A percentile compares a stretch with the other conserved stretches of the same genome.
Conservation (phyloP, 2,797 vertebrate genomes). For the Thripadectes ignobilis region DNA sequence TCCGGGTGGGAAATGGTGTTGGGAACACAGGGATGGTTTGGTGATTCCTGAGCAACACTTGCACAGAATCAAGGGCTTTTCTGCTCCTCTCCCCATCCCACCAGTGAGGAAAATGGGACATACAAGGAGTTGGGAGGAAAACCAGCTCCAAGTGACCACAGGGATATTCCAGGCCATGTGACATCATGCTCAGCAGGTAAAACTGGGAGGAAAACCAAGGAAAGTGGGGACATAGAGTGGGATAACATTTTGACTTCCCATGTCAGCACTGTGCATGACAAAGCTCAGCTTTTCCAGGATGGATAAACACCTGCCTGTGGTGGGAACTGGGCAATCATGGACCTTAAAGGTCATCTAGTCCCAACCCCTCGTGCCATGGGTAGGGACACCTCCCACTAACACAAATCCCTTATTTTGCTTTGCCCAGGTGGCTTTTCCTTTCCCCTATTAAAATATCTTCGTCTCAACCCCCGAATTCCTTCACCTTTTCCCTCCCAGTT, state of each 20-base stretch:
- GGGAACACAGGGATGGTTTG: not conserved
- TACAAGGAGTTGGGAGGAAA: not conserved
- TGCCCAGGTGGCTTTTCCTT: not conserved
- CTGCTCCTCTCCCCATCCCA: not conserved
- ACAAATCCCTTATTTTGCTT: not conserved
- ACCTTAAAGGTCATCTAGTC: not conserved
- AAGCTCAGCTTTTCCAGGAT: not conserved
- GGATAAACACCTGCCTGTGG: not conserved
- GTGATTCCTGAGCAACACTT: not conserved
- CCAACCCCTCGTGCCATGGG: not conserved
- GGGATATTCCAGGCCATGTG: not conserved
- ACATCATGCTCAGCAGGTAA: not conserved
- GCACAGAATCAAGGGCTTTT: not conserved
- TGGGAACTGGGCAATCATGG: not conserved
- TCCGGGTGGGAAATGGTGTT: not conserved
- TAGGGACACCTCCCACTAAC: not conserved
- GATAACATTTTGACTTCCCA: not conserved
- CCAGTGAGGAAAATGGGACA: accelerated
- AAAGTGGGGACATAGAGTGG: not conserved
- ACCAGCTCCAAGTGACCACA: not conserved
- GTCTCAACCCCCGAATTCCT: accelerated
- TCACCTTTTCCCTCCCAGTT: not conserved
- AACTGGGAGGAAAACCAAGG: not conserved
- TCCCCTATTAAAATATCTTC: not conserved
- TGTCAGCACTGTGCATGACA: too few species aligned